Conservation (phyloP, 2,888 invertebrate genomes). For the Platycheirus rosarum region DNA sequence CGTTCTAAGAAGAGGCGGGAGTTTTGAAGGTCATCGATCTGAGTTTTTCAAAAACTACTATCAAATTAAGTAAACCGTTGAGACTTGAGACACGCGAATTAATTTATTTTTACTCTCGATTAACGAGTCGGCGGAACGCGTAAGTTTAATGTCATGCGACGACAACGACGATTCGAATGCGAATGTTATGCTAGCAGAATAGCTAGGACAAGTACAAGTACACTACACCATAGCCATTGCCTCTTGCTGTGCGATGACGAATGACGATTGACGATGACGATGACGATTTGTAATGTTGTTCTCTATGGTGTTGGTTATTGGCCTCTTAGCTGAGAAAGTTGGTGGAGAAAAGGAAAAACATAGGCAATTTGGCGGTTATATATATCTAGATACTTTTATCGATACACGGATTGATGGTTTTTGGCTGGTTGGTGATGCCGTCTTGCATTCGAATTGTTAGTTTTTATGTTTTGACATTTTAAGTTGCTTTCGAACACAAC, state of each 20-base stretch:
- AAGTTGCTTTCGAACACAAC: slow-evolving; percentile 57
- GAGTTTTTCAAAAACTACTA: background rate
- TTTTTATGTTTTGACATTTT: slow-evolving; percentile 12
- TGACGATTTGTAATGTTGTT: too few relatives aligned
- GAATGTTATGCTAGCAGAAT: slow-evolving; percentile 49
- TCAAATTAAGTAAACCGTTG: slow-evolving; percentile 9
- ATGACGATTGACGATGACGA: too few relatives aligned
- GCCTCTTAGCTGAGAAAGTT: background rate
- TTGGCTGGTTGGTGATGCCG: slow-evolving; percentile 14
- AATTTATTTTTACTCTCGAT: slow-evolving; percentile 35
- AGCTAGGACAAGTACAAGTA: slow-evolving; percentile 8
- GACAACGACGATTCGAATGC: slow-evolving; percentile 59
- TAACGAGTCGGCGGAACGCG: slow-evolving; percentile 39
- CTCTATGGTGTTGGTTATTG: background rate
- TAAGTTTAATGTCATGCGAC: slow-evolving; percentile 16
- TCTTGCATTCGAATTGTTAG: background rate
- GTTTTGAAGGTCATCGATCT: slow-evolving; percentile 61
- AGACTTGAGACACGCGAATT: slow-evolving; percentile 27
- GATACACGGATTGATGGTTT: background rate
- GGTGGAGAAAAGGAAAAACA: slow-evolving; percentile 39
- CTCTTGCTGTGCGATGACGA: background rate
- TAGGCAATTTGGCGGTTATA: slow-evolving; percentile 47
- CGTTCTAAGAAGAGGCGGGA: slow-evolving; percentile 32
- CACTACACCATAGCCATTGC: slow-evolving; percentile 3
- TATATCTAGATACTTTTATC: slow-evolving; percentile 48